These are phyloP conservation scores for Sepioteuthis lessoniana DNA, from an alignment of 2,888 invertebrate species.

Conservation along the genomic window DNA sequence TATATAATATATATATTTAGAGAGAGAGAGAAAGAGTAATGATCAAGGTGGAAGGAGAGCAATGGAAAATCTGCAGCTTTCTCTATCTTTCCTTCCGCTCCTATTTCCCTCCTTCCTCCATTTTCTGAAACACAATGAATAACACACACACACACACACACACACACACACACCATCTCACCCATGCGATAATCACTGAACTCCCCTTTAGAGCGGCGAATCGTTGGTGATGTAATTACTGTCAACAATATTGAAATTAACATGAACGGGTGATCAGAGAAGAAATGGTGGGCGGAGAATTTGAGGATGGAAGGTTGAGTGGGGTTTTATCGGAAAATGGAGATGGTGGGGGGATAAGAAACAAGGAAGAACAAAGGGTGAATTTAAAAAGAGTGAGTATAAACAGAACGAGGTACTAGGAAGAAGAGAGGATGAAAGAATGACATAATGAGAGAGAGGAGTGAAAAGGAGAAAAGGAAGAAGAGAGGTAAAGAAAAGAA, in stretches of 20 bases:
- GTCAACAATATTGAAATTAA: slow-evolving; percentile 33
- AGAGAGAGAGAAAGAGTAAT: no score
- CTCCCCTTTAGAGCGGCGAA: neutral
- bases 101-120: neutral
- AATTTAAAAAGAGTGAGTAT: neutral
- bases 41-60: neutral
- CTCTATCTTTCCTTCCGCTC: neutral
- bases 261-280: slow-evolving; percentile 3
- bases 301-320: neutral
- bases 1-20: no score
- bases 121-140: neutral
- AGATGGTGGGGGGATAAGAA: neutral
- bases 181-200: slow-evolving; percentile 12
- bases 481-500: neutral
- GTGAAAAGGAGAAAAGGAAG: neutral
- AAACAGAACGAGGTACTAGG: neutral
- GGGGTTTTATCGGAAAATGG: neutral
- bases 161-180: neutral
- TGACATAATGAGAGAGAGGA: neutral
- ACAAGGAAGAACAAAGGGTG: neutral
- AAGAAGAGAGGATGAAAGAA: neutral
- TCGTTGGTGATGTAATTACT: slow-evolving; percentile 33
- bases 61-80: neutral
- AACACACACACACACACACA: neutral
- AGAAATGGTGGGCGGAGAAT: neutral